A percentile compares a stretch with the other conserved stretches of the same genome.
phyloP scores from a whole-genome alignment of 2,797 vertebrate species.

The Delichon dasypus region DNA sequence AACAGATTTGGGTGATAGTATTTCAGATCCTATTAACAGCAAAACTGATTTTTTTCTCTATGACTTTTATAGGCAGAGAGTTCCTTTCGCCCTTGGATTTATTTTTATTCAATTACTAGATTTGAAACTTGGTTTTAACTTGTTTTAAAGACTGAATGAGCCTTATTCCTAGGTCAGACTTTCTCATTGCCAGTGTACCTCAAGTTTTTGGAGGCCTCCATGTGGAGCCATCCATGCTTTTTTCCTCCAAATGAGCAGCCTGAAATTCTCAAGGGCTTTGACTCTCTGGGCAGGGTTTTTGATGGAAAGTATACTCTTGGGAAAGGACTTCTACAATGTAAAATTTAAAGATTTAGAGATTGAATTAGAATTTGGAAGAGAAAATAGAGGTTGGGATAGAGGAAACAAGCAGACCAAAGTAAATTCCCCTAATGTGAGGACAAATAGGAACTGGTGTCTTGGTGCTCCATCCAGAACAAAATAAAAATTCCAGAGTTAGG shows the following conservation, averaged over 20 bases:
- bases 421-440: not conserved
- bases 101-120: not conserved
- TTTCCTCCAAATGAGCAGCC: not conserved
- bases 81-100: not conserved
- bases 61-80: not conserved
- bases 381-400: not conserved
- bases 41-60: not conserved
- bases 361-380: not conserved
- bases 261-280: not conserved
- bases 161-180: not conserved
- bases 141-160: not conserved
- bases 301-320: not conserved
- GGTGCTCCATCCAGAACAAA: not conserved
- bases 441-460: not conserved
- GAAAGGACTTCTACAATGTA: not conserved
- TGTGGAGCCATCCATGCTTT: accelerated
- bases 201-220: not conserved
- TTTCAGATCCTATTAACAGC: not conserved
- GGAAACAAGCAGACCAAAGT: not conserved
- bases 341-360: not conserved
- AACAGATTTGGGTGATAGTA: not conserved
- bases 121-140: not conserved
- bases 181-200: not conserved
- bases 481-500: not conserved
- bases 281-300: not conserved